Evolutionary conservation across 1,140 invertebrate species (phyloP), one percentile per base, ranked within the genome.

Genomic region (Batillaria attramentaria): DNA sequence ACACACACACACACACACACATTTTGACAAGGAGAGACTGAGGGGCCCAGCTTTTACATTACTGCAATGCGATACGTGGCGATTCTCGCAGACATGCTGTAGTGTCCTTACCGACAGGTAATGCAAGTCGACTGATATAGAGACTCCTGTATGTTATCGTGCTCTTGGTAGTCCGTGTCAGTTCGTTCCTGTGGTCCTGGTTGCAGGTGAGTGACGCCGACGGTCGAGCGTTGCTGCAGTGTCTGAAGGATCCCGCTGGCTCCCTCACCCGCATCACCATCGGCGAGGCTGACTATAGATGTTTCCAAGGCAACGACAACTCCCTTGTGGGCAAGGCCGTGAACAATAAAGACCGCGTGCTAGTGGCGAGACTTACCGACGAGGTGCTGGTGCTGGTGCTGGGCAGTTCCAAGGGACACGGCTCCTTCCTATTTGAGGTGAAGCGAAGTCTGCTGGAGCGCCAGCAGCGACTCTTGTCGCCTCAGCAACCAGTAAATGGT

Each of bases 371-470:
- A 10, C 68, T 28, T 35, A 35, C 50, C 13, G 60, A 80, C 31
- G 74, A 80, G 16, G 62, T 42, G 18, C 39, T 80, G 28, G 62
- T 80, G 16, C 6, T 80, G 4, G 79, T 76, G 5, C 33, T 80
- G 31, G 79, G 79, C 4, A 18, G 39, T 10, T 69, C 79, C 4
- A 39, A 24, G 16, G 74, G 74, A 3, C 79, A 80, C 75, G 79
- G 79, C 3, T 80, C 79, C 8, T 80, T 77, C 50, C 57, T 80
- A 0, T 80, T 77, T 42, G 79, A 80, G 43, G n/a, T 80, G 79
- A 69, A 80, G 66, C 43, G 72, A 39, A 72, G 77, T 43, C 50
- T 80, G n/a, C 20, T 20, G 66, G 50, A 57, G 3, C 66, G 65
- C 35, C 3, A 54, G n/a, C 73, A 46, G 31, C 33, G 54, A 10